phyloP scores from a whole-genome alignment of 2,113 vertebrate genomes.

The Pollimyrus isidori region DNA sequence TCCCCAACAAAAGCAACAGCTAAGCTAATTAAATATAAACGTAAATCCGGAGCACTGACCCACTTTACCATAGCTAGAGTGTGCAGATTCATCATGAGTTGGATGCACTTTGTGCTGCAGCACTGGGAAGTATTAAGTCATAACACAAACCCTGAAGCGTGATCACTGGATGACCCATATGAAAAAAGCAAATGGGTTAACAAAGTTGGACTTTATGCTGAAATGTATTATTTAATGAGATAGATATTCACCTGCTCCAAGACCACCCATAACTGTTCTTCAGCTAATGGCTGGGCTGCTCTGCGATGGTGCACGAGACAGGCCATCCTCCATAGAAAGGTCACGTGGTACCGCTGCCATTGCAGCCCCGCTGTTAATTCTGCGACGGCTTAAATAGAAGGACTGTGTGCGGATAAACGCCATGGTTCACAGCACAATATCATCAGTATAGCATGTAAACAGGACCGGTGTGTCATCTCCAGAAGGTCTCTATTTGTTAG shows the following conservation, averaged over 20 bases:
- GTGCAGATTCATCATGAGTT: background rate
- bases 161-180: background rate
- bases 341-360: background rate
- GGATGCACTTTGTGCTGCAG: background rate
- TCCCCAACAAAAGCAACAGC: background rate
- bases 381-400: constrained; percentile 15
- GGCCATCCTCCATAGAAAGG: background rate
- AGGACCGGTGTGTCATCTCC: background rate
- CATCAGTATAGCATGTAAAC: constrained; percentile 6
- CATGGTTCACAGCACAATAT: constrained; percentile 12
- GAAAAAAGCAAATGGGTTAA: background rate
- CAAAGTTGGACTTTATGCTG: background rate
- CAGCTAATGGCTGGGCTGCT: background rate
- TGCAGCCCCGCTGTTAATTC: background rate
- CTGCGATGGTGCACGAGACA: background rate
- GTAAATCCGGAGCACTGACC: background rate
- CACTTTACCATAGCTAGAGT: background rate
- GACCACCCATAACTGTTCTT: background rate
- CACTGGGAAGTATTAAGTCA: background rate
- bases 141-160: background rate
- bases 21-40: background rate
- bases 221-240: background rate
- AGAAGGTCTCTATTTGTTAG: background rate
- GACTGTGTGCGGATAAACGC: background rate
- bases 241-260: background rate